Conservation (phyloP, 2,888 invertebrate species). For the Xanthia togata region DNA sequence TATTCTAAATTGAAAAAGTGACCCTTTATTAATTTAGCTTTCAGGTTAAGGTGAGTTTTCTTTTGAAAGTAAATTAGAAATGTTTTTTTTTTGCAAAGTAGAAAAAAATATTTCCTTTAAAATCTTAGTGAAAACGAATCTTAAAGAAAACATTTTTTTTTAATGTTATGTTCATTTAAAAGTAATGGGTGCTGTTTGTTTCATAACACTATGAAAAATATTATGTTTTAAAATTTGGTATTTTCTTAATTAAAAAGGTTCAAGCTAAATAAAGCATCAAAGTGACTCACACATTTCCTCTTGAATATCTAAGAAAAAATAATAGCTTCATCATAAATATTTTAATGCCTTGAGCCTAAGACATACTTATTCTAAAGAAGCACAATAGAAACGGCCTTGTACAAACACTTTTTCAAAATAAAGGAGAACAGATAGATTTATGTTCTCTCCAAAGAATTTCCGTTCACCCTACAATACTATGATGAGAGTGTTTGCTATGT, state of each 20-base stretch:
- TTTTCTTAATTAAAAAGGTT: neutral
- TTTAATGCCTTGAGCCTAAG: neutral
- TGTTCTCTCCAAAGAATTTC: conserved; percentile 1
- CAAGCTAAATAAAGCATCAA: neutral
- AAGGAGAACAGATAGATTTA: neutral
- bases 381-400: neutral
- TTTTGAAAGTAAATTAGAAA: conserved; percentile 38
- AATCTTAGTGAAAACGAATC: neutral
- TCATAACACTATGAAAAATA: neutral
- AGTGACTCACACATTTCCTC: conserved; percentile 7
- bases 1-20: conserved; percentile 53
- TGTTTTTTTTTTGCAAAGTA: neutral
- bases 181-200: neutral
- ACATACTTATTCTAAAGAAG: neutral
- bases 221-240: too few species aligned
- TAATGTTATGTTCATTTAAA: conserved; percentile 7
- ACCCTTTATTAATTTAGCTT: conserved; percentile 47
- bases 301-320: neutral
- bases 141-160: conserved; percentile 11
- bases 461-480: conserved; percentile 8
- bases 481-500: conserved; percentile 42
- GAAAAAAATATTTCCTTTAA: neutral
- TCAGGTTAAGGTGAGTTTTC: conserved; percentile 25
- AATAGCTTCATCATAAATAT: neutral
- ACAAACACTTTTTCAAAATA: neutral